A percentile compares a stretch with the other conserved stretches of the same genome.
Conservation (phyloP, 2,888 invertebrate species). For the Panorpa germanica region DNA sequence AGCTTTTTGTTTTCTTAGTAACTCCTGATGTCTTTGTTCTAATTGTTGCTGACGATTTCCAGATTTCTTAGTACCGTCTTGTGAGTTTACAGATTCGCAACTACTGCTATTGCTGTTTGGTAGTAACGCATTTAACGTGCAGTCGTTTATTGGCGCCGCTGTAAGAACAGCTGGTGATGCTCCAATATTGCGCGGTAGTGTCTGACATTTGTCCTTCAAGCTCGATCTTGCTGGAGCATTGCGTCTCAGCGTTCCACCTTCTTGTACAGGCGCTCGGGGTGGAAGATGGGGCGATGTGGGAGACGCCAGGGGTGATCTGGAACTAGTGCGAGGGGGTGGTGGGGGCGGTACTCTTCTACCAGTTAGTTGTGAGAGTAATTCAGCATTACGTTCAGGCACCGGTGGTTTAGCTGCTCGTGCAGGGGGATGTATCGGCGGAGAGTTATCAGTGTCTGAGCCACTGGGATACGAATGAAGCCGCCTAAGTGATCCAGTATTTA, state of each 20-base stretch:
- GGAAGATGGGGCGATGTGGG: constrained; percentile 57
- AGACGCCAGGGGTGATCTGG: constrained; percentile 70
- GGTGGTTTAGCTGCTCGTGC: constrained; percentile 50
- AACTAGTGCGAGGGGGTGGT: constrained; percentile 82
- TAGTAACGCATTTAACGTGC: too few species aligned
- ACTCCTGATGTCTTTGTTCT: constrained; percentile 75
- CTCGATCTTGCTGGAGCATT: constrained; percentile 22
- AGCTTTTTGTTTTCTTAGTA: constrained; percentile 70
- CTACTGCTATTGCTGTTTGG: constrained; percentile 53
- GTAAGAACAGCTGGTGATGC: too few species aligned
- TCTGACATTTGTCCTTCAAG: constrained; percentile 24
- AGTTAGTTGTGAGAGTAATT: constrained; percentile 49
- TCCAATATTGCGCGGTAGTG: constrained; percentile 23
- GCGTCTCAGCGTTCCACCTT: constrained; percentile 23
- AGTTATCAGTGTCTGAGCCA: constrained; percentile 64
- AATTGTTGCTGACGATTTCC: constrained; percentile 49
- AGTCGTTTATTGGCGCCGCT: too few species aligned
- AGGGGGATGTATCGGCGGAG: constrained; percentile 50
- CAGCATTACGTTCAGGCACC: constrained; percentile 63
- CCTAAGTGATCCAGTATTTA: constrained; percentile 37
- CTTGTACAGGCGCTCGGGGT: constrained; percentile 28
- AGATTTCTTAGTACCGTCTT: constrained; percentile 46
- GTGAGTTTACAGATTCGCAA: constrained; percentile 57
- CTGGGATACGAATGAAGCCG: constrained; percentile 73
- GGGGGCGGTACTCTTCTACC: constrained; percentile 70